Percentiles rank a stretch among this genome's conserved stretches.
These are phyloP conservation scores for Pantherophis guttatus DNA, from an alignment of 2,113 vertebrate genomes.

Conservation along the genomic window DNA sequence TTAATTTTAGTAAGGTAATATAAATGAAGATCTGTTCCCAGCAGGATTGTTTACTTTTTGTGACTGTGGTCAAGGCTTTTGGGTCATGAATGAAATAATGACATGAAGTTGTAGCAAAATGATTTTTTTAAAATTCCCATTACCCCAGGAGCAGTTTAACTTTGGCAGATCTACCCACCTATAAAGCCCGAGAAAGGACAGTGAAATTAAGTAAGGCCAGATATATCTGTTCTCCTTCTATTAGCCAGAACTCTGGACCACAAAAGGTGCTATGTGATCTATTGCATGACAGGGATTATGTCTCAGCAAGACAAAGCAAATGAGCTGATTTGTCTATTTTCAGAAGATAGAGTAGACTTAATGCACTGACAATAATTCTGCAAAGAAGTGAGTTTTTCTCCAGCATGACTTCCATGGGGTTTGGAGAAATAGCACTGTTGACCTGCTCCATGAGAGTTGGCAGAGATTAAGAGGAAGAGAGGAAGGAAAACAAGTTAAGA, in stretches of 20 bases:
- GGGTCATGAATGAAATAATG: neutral
- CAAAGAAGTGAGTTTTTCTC: constrained; percentile 6
- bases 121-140: neutral
- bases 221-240: neutral
- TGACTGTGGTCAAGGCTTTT: neutral
- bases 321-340: neutral
- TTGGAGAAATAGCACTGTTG: neutral
- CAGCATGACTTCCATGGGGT: neutral
- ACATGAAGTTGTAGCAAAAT: neutral
- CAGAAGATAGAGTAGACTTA: neutral
- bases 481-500: neutral
- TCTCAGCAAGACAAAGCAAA: neutral
- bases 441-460: neutral
- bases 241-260: neutral
- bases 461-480: neutral
- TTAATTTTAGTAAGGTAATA: neutral
- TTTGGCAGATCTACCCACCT: neutral
- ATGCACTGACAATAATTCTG: neutral
- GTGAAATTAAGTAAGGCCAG: fast-evolving
- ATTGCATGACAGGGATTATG: neutral
- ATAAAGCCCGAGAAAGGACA: neutral
- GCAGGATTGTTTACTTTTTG: neutral
- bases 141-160: neutral
- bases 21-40: neutral
- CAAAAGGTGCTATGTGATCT: neutral